Evolutionary conservation across 2,797 vertebrate genomes (phyloP), one percentile per base, ranked within the genome.

Genomic region (Macrochelys suwanniensis): DNA sequence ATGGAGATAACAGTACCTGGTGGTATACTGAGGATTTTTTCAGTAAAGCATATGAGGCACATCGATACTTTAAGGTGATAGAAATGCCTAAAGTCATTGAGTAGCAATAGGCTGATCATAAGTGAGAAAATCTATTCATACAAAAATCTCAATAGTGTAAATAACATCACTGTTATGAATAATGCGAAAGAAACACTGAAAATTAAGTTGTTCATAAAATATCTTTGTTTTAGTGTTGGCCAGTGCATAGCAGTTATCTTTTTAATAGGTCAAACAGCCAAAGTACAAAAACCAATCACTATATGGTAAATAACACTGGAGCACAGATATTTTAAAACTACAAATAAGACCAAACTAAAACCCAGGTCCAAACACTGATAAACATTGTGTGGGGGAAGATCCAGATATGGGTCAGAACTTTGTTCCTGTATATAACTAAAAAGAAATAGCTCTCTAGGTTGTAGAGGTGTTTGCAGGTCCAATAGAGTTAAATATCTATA

Each of bases 1-100:
- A 77, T 79, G 11, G 57, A 54, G 21, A 65, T 13, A 88, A 7
- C 2, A 50, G 16, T 80, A 53, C 3, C 3, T 47, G 45, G 86
- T 42, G 53, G 77, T 94, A 81, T 89, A 13, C 59, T 1, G 0
- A 79, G 17, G 87, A 84, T 21, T 21, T n/a, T 90, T 5, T 1
- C 12, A 56, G 59, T 21, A 45, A 65, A 59, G 15, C 7, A 17
- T 85, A 28, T 56, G n/a, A 95, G 15, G 1, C 28, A 82, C 15
- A 5, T 28, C 88, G 87, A 88, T 31, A 31, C 3, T 50, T 31
- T 1, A 78, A 17, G 89, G 87, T 80, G 3, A 93, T 94, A 82
- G 1, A 54, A 91, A 65, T 0, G 0, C 0, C 0, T 28, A 47
- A 3, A 77, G 5, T 54, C 82, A 47, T 71, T 94, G 76, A 13